Percentiles rank a stretch among this genome's conserved stretches.
Conservation (phyloP, 2,888 invertebrate genomes). For the Spialia ferax region DNA sequence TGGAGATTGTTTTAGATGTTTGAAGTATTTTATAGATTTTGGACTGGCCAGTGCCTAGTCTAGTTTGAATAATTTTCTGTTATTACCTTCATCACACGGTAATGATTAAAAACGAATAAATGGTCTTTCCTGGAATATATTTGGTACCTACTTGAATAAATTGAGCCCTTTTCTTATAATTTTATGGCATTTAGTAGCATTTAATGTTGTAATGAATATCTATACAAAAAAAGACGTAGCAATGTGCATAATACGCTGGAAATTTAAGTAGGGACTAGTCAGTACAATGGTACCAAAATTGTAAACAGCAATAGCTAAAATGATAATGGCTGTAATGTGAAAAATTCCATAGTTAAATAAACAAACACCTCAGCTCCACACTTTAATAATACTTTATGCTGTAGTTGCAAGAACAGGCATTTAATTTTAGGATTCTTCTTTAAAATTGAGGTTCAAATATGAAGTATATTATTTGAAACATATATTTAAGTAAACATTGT, state of each 20-base stretch:
- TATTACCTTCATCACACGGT: background rate
- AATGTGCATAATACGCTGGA: background rate
- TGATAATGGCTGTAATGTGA: background rate
- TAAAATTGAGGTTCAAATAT: too few relatives aligned
- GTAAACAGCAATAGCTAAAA: background rate
- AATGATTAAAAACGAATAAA: background rate
- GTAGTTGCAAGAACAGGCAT: too few relatives aligned
- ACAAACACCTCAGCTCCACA: background rate
- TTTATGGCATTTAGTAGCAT: conserved; percentile 36
- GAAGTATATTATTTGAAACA: too few relatives aligned
- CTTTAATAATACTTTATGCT: background rate
- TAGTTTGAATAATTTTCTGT: background rate
- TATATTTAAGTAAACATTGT: too few relatives aligned
- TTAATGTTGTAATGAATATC: conserved; percentile 20
- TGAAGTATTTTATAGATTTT: background rate
- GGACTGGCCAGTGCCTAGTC: background rate
- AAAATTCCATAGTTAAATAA: too few relatives aligned
- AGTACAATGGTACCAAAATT: background rate
- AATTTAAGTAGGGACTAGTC: conserved; percentile 2
- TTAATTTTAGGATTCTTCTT: too few relatives aligned
- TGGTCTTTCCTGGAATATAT: too few relatives aligned
- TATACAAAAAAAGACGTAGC: conserved; percentile 3
- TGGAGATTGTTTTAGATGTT: background rate
- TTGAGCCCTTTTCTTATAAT: background rate
- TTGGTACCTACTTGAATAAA: conserved; percentile 3